Evolutionary conservation across 1,140 invertebrate genomes (phyloP), one percentile per base, ranked within the genome.

Genomic region (Campoletis sonorensis): DNA sequence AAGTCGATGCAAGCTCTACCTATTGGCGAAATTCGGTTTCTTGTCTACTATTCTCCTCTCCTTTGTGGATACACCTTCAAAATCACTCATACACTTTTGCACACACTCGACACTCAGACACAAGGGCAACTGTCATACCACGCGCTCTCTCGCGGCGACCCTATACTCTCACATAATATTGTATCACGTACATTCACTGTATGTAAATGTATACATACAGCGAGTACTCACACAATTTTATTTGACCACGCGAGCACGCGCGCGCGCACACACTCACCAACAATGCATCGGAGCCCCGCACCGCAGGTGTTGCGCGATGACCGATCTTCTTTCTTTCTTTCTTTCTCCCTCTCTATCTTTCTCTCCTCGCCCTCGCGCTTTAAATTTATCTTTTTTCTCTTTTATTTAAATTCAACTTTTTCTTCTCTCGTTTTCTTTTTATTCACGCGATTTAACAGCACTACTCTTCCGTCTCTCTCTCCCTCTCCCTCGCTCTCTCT

Each of bases 191-290:
- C 26, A 68, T 64, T 27, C 11, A 10, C 40, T 45, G 40, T 58
- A 13, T 58, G 18, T 21, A 78, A 67, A 79, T 8, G 37, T 40
- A 73, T 67, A 67, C 68, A 77, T 30, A 77, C 15, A 21, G 30
- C 26, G 21, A 71, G n/a, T n/a, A 10, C 37, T 27, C 27, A 18
- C 80, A 64, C 75, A 72, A 21, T 79, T 26, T 79, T 79, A 61
- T 64, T 30, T 30, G 73, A 67, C 72, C 81, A 58, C 81, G 81
- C 75, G 78, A 68, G 78, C 51, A 83, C 68, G 72, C 72, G 80
- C 83, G 84, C 86, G 86, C 84, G 83, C 80, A 85, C 83, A 87
- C 76, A 87, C 84, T 86, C 85, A 87, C 85, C 86, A 83, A 85
- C 83, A 88, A 88, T 86, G 84, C 85, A 87, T 86, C 71, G 81